These are phyloP conservation scores for Drosophila ezoana DNA, from an alignment of 2,888 invertebrate species.

Conservation along the genomic window DNA sequence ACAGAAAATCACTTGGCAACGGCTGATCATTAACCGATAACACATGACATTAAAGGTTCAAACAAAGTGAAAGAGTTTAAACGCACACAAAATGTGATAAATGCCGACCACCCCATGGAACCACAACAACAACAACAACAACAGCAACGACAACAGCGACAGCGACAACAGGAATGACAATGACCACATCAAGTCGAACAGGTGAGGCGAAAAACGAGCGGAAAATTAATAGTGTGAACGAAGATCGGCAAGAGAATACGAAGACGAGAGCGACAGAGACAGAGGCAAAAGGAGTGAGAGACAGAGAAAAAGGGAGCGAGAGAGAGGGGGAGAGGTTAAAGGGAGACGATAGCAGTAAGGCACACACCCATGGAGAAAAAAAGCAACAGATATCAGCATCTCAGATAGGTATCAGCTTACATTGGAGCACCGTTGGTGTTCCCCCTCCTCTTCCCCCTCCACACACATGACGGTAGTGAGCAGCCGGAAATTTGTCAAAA, in stretches of 20 bases:
- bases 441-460: conserved; percentile 8
- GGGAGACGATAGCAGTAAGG: conserved; percentile 30
- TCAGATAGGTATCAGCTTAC: conserved; percentile 78
- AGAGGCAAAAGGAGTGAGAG: background rate
- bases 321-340: background rate
- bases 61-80: conserved; percentile 68
- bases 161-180: conserved; percentile 23
- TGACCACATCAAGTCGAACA: conserved; percentile 41
- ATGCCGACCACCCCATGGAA: conserved; percentile 79
- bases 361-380: conserved; percentile 27
- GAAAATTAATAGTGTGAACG: conserved; percentile 83
- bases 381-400: conserved; percentile 49
- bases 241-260: conserved; percentile 49
- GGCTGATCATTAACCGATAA: conserved; percentile 83
- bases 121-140: conserved; percentile 26
- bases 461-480: conserved; percentile 68
- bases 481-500: conserved; percentile 83
- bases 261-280: conserved; percentile 7
- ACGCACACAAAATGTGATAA: conserved; percentile 77
- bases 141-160: conserved; percentile 13
- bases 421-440: conserved; percentile 62
- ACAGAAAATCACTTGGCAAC: conserved; percentile 76
- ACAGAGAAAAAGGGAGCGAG: conserved; percentile 3
- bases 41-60: conserved; percentile 83
- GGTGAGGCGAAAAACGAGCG: conserved; percentile 69